Conservation (phyloP, 2,797 vertebrate species). For the Macroramphosus scolopax region DNA sequence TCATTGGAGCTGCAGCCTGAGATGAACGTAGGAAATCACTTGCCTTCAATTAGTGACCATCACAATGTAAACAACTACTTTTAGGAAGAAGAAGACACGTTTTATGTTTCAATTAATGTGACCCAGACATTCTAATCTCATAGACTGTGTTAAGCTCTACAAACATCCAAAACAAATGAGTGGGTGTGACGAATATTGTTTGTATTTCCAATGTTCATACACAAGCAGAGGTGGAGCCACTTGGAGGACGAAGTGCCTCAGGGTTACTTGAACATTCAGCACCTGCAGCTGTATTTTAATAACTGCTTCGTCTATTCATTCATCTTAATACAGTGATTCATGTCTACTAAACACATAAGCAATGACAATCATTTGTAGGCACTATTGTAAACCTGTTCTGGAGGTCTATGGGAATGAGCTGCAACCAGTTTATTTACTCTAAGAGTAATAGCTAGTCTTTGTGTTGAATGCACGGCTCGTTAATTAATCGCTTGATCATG, state of each 20-base stretch:
- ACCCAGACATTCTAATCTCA: too few species aligned
- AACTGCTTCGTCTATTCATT: neutral
- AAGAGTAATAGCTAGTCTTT: neutral
- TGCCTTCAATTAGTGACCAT: too few species aligned
- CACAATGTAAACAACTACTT: too few species aligned
- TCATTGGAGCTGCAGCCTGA: too few species aligned
- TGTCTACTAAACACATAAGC: neutral
- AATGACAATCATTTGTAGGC: too few species aligned
- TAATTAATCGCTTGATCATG: conserved; percentile 29
- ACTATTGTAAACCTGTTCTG: neutral
- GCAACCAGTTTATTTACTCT: too few species aligned
- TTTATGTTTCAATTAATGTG: too few species aligned
- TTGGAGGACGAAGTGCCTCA: neutral
- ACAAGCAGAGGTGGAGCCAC: neutral
- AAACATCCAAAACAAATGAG: neutral
- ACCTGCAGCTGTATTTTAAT: conserved; percentile 24
- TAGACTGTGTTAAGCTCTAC: too few species aligned
- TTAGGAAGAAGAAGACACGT: too few species aligned
- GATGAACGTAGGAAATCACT: too few species aligned
- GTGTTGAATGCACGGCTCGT: conserved; percentile 6
- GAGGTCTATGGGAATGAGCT: too few species aligned
- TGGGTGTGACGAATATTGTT: neutral
- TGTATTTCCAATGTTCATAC: neutral
- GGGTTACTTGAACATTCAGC: neutral
- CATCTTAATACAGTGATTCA: too few species aligned